Evolutionary conservation across 1,140 invertebrate genomes (phyloP), one percentile per base, ranked within the genome.

Genomic region (Radopholus similis): DNA sequence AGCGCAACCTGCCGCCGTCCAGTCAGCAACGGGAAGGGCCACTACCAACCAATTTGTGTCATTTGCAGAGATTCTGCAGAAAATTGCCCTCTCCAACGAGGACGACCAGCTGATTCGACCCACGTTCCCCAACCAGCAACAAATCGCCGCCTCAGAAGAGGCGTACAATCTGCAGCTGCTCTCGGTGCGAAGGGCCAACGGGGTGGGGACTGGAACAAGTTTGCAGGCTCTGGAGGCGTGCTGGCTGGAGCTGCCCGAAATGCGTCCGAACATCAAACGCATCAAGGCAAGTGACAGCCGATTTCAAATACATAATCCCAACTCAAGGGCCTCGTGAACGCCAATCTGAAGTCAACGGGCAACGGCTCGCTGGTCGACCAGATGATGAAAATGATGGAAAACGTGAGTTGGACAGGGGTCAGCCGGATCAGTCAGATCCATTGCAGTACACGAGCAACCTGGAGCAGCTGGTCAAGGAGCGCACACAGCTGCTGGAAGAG

Each of bases 321-420:
- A 71, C 67, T 80, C 18, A 70, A 80, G 53, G 66, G 68, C 13
- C 72, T 80, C 53, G 67, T 80, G 6, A 82, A 80, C 56, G 34
- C 79, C n/a, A 82, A 81, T 53, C 64, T 80, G n/a, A 77, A 80
- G 58, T 75, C 78, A 28, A 80, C 64, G 68, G 76, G 75, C 56
- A 76, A 64, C 54, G 78, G 78, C 1, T 73, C 77, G 11, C 70
- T 80, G 13, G 80, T 80, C 11, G 78, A 80, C 64, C 79, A 80
- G 64, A 80, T 80, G 78, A 78, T 80, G 67, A 82, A 80, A 70
- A 80, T 80, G 78, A 80, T 80, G 75, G 80, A 82, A 47, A 66
- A 77, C 32, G 75, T 37, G 60, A 71, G 23, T 73, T 30, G 62
- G 78, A 80, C 18, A 53, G 78, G 53, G 82, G 79, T 3, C 70